Conservation (phyloP, 2,888 invertebrate species). For the Lepetodrilus schrolli region DNA sequence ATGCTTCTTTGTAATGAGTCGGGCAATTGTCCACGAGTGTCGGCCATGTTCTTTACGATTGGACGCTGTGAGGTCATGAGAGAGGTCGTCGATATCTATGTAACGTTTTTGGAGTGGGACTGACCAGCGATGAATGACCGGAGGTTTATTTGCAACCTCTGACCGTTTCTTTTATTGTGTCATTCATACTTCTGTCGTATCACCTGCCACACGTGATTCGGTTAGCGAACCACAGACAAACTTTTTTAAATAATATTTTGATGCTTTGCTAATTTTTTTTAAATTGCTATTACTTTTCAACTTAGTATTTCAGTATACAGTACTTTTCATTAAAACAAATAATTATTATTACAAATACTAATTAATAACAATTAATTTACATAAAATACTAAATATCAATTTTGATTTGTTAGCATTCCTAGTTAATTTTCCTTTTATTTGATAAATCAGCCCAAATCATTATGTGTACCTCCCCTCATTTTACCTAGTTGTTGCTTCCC, state of each 20-base stretch:
- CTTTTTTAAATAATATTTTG: no score
- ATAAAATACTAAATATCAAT: no score
- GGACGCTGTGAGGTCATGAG: constrained; percentile 1
- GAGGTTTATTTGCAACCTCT: not conserved
- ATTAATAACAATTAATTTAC: no score
- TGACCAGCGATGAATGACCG: not conserved
- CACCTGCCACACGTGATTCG: not conserved
- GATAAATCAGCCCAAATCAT: no score
- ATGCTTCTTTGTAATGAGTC: constrained; percentile 6
- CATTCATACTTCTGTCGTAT: not conserved
- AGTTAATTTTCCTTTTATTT: no score
- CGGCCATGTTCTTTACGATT: not conserved
- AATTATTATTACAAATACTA: no score
- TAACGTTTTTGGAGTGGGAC: not conserved
- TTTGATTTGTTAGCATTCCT: no score
- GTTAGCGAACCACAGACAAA: no score
- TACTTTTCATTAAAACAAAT: no score
- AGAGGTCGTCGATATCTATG: not conserved
- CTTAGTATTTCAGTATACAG: no score
- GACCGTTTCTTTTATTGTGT: constrained; percentile 11
- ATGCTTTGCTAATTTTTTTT: no score
- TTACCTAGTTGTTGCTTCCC: not conserved
- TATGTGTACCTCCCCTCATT: not conserved
- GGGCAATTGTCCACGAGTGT: not conserved
- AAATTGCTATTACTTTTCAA: no score